Conservation (phyloP, 2,888 invertebrate species). For the Eristalinus sepulchralis region DNA sequence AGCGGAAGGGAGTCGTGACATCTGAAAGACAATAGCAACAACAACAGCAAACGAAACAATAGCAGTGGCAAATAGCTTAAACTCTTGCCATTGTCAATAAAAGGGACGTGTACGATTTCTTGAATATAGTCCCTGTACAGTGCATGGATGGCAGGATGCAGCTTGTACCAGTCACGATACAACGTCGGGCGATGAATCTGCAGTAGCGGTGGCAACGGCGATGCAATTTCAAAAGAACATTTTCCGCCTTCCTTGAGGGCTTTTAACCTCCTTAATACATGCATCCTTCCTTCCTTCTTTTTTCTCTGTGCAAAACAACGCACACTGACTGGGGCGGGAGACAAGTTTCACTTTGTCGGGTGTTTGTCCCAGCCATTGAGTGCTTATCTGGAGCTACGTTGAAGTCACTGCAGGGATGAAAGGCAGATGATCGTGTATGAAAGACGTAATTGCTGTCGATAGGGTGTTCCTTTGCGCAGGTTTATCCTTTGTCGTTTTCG, state of each 20-base stretch:
- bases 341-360: not conserved
- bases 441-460: not conserved
- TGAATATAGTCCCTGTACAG: not conserved
- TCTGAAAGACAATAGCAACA: conserved; percentile 28
- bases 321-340: not conserved
- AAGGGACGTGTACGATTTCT: not conserved
- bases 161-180: not conserved
- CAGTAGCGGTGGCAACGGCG: not conserved
- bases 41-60: conserved; percentile 12
- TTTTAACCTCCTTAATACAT: not conserved
- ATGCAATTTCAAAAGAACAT: not conserved
- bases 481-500: not conserved
- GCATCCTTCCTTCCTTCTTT: not conserved
- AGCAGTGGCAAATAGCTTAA: conserved; percentile 37
- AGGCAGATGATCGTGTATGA: not conserved
- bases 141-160: not conserved
- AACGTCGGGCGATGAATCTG: not conserved
- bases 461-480: not conserved
- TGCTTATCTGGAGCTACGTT: not conserved
- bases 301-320: not conserved
- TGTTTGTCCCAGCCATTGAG: not conserved
- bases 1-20: conserved; percentile 30
- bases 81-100: conserved; percentile 45
- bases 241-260: not conserved
- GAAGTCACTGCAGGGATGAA: not conserved